A percentile compares a stretch with the other conserved stretches of the same genome.
phyloP scores from a whole-genome alignment of 2,888 invertebrate genomes.

The Nomada goodeniana region DNA sequence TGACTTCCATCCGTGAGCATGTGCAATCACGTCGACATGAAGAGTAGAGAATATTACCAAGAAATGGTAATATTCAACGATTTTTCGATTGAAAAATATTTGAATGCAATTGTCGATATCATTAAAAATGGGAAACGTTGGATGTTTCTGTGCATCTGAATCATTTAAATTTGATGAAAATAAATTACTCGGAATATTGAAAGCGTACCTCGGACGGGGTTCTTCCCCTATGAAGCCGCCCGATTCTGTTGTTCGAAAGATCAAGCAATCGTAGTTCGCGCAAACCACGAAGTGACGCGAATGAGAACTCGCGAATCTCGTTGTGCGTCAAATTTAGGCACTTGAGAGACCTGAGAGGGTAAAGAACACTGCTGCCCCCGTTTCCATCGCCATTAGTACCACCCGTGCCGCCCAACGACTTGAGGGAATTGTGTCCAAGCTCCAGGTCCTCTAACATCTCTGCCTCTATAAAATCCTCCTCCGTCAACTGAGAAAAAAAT shows the following conservation, averaged over 20 bases:
- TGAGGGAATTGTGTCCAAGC: slow-evolving; percentile 90
- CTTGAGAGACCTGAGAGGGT: slow-evolving; percentile 88
- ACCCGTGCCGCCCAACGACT: slow-evolving; percentile 85
- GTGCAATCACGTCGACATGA: no score
- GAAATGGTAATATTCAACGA: no score
- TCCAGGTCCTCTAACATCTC: slow-evolving; percentile 89
- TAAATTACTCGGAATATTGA: neutral
- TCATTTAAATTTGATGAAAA: neutral
- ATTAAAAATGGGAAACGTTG: no score
- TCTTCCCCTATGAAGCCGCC: slow-evolving; percentile 82
- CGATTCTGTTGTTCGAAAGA: slow-evolving; percentile 91
- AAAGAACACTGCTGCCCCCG: slow-evolving; percentile 88
- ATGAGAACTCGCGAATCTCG: slow-evolving; percentile 90
- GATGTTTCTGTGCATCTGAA: no score
- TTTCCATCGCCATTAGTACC: slow-evolving; percentile 74
- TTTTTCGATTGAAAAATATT: no score
- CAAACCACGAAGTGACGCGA: slow-evolving; percentile 91
- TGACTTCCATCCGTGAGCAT: no score
- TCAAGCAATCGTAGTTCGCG: slow-evolving; percentile 90
- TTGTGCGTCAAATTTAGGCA: slow-evolving; percentile 92
- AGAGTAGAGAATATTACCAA: no score
- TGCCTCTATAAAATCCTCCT: slow-evolving; percentile 91
- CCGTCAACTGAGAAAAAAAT: slow-evolving; percentile 86
- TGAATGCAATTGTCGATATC: no score
- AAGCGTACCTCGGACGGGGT: slow-evolving; percentile 79